Evolutionary conservation across 2,888 invertebrate species (phyloP).

Genomic region (Agrochola litura): DNA sequence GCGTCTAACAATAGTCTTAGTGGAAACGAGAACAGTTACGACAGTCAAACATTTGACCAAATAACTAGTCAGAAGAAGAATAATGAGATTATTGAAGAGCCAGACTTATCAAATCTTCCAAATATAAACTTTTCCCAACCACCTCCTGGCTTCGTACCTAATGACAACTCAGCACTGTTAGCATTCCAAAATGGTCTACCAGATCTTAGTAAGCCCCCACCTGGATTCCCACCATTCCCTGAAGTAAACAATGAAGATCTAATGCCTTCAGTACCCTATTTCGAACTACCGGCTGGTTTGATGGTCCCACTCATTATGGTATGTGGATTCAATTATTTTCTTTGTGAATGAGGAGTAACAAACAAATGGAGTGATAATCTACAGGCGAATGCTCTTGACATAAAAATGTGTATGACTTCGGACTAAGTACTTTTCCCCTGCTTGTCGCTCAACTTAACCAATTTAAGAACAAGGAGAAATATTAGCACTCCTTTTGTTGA

Average conservation of each 20-base stretch:
- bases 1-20: constrained; percentile 86
- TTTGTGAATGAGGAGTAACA: constrained; percentile 15
- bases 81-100: constrained; percentile 77
- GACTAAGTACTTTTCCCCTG: neutral
- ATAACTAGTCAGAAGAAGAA: constrained; percentile 78
- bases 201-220: constrained; percentile 96
- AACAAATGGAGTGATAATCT: constrained; percentile 48
- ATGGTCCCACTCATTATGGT: constrained; percentile 99
- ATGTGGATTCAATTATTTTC: constrained; percentile 62
- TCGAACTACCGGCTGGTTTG: constrained; percentile 98
- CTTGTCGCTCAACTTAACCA: constrained; percentile 5
- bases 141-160: constrained; percentile 85
- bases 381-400: neutral
- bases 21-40: constrained; percentile 89
- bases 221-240: constrained; percentile 92
- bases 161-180: constrained; percentile 74
- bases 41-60: constrained; percentile 87
- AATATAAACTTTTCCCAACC: constrained; percentile 88
- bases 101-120: constrained; percentile 81
- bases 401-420: constrained; percentile 18
- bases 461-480: constrained; percentile 6
- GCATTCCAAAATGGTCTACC: constrained; percentile 92
- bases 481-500: constrained; percentile 39
- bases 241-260: constrained; percentile 92
- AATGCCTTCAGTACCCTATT: constrained; percentile 98